phyloP scores from a whole-genome alignment of 2,113 vertebrate species.

The Lophius piscatorius region DNA sequence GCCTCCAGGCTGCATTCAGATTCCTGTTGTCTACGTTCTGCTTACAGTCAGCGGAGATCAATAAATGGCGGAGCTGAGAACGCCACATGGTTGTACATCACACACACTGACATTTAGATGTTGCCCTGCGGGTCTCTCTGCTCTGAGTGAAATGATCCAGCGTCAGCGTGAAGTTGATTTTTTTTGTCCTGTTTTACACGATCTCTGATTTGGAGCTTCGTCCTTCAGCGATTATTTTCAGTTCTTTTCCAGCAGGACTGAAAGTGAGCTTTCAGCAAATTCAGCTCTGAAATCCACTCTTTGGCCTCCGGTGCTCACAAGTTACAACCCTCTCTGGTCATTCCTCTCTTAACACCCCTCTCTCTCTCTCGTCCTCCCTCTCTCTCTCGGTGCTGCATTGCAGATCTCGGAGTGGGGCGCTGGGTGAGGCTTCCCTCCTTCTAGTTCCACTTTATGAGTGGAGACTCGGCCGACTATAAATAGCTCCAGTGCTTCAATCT shows the following conservation, averaged over 20 bases:
- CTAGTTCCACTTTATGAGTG: slow-evolving; percentile 61
- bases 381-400: slow-evolving; percentile 77
- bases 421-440: slow-evolving; percentile 70
- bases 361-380: background rate
- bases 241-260: slow-evolving; percentile 4
- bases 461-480: slow-evolving; percentile 68
- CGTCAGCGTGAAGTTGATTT: slow-evolving; percentile 39
- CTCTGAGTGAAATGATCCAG: slow-evolving; percentile 33
- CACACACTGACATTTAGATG: slow-evolving; percentile 46
- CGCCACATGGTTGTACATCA: slow-evolving; percentile 56
- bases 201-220: slow-evolving; percentile 32
- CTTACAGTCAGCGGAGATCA: slow-evolving; percentile 64
- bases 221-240: slow-evolving; percentile 23
- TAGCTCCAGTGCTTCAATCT: slow-evolving; percentile 64
- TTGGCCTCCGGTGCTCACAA: background rate
- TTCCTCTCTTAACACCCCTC: slow-evolving; percentile 14
- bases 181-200: background rate
- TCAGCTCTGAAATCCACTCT: background rate
- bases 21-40: slow-evolving; percentile 48
- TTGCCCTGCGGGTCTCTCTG: slow-evolving; percentile 37
- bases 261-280: slow-evolving; percentile 11
- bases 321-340: slow-evolving; percentile 1
- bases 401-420: slow-evolving; percentile 74
- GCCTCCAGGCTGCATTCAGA: slow-evolving; percentile 22
- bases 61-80: slow-evolving; percentile 60